phyloP scores from a whole-genome alignment of 2,888 invertebrate genomes.

The Aromia moschata region DNA sequence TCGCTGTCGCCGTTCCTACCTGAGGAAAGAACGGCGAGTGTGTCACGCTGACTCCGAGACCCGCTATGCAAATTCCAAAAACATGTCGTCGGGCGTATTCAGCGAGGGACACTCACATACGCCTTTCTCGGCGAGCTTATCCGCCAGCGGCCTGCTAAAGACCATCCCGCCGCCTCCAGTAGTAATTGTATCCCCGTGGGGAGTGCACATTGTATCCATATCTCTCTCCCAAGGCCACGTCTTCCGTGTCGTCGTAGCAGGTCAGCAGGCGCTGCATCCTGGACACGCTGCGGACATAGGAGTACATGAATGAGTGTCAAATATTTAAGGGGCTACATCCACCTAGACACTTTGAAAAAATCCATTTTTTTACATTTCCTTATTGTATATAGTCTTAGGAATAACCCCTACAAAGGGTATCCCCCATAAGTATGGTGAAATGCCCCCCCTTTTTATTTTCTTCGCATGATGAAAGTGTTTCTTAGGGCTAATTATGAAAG shows the following conservation, averaged over 20 bases:
- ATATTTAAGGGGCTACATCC: too few species aligned
- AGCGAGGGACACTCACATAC: conserved; percentile 76
- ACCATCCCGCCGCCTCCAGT: conserved; percentile 93
- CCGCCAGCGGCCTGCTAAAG: conserved; percentile 74
- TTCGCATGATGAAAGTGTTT: too few species aligned
- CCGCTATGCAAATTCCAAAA: conserved; percentile 79
- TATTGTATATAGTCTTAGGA: too few species aligned
- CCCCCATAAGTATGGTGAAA: too few species aligned
- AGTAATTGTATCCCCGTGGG: conserved; percentile 83
- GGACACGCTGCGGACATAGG: conserved; percentile 66
- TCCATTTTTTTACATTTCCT: too few species aligned
- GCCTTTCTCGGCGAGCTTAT: conserved; percentile 63
- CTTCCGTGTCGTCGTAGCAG: conserved; percentile 71
- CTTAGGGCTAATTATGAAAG: too few species aligned
- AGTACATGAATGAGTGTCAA: too few species aligned
- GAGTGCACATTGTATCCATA: conserved; percentile 80
- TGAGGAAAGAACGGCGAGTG: conserved; percentile 90
- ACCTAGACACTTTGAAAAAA: too few species aligned
- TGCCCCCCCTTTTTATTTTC: too few species aligned
- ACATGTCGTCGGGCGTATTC: conserved; percentile 91
- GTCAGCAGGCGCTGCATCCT: conserved; percentile 74
- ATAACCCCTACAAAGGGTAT: too few species aligned
- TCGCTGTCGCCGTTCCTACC: too few species aligned
- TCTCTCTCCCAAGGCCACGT: conserved; percentile 82
- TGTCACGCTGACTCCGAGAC: conserved; percentile 70